Conservation (phyloP, 1,140 invertebrate genomes). For the Ceratitis capitata region DNA sequence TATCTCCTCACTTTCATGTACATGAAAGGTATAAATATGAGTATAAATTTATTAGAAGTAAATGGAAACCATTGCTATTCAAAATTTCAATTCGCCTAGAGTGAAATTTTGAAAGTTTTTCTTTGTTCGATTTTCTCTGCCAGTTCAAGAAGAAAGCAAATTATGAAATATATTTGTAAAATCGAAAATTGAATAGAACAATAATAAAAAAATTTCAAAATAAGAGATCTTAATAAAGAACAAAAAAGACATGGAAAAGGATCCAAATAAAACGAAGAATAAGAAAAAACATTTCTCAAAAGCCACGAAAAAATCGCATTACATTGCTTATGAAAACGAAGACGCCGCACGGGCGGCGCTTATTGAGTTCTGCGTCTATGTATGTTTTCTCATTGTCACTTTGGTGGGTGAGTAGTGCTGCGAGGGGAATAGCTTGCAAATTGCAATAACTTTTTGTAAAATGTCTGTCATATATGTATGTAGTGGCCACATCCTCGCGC, state of each 20-base stretch:
- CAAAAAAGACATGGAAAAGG: not conserved
- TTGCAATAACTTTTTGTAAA: not conserved
- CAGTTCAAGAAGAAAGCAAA: not conserved
- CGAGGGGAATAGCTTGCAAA: not conserved
- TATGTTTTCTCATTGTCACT: constrained; percentile 56
- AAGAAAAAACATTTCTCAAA: not conserved
- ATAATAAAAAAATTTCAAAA: too few species aligned
- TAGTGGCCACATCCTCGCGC: constrained; percentile 53
- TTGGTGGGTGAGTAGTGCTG: constrained; percentile 50
- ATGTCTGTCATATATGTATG: not conserved
- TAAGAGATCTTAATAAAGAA: not conserved
- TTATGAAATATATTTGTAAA: not conserved
- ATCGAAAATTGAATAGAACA: too few species aligned
- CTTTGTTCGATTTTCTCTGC: not conserved
- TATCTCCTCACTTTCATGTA: too few species aligned
- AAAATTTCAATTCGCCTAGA: not conserved
- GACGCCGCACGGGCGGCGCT: constrained; percentile 24
- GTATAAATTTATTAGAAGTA: too few species aligned
- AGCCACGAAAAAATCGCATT: not conserved
- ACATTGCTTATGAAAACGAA: constrained; percentile 34
- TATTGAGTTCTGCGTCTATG: constrained; percentile 49
- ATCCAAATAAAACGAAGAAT: too few species aligned
- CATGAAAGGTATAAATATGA: too few species aligned
- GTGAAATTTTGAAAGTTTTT: not conserved
- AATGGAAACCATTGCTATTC: too few species aligned